phyloP scores from a whole-genome alignment of 2,797 vertebrate genomes.

The Rhodeus uyekii region DNA sequence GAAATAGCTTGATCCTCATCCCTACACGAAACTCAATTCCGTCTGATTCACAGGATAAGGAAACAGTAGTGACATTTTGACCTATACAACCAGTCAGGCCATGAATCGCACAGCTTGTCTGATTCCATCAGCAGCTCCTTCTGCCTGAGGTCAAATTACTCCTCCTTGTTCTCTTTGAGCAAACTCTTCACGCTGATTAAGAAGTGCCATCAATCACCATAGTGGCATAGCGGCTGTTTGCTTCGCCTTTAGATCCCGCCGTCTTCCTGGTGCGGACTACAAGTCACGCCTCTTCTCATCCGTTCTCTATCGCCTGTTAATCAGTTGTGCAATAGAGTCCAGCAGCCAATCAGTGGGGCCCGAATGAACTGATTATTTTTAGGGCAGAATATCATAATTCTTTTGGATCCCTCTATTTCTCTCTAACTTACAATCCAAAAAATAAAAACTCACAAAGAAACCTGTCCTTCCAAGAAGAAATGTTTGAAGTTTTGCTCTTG shows the following conservation, averaged over 20 bases:
- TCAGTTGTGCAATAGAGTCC: slow-evolving; percentile 34
- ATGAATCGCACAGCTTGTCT: neutral
- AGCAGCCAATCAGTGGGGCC: slow-evolving; percentile 29
- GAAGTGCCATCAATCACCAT: slow-evolving; percentile 35
- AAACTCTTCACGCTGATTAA: slow-evolving; percentile 26
- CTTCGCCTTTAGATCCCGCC: slow-evolving; percentile 44
- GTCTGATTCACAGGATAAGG: neutral
- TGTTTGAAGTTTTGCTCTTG: slow-evolving; percentile 46
- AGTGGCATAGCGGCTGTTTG: slow-evolving; percentile 40
- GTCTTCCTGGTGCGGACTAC: slow-evolving; percentile 50
- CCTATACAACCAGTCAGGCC: neutral
- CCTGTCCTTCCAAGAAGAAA: slow-evolving; percentile 31
- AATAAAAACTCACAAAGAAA: neutral
- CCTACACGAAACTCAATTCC: neutral
- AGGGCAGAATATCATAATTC: slow-evolving; percentile 23
- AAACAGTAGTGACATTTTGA: neutral
- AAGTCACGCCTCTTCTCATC: slow-evolving; percentile 40
- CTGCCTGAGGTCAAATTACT: slow-evolving; percentile 21
- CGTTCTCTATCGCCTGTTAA: slow-evolving; percentile 42
- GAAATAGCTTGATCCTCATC: neutral
- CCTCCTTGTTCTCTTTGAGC: slow-evolving; percentile 6
- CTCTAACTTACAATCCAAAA: slow-evolving; percentile 59
- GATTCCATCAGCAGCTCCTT: slow-evolving; percentile 20
- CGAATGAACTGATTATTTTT: slow-evolving; percentile 9
- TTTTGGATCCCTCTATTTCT: slow-evolving; percentile 37